Evolutionary conservation across 2,888 invertebrate genomes (phyloP), one percentile per base, ranked within the genome.

Genomic region (Drosophila picticornis): DNA sequence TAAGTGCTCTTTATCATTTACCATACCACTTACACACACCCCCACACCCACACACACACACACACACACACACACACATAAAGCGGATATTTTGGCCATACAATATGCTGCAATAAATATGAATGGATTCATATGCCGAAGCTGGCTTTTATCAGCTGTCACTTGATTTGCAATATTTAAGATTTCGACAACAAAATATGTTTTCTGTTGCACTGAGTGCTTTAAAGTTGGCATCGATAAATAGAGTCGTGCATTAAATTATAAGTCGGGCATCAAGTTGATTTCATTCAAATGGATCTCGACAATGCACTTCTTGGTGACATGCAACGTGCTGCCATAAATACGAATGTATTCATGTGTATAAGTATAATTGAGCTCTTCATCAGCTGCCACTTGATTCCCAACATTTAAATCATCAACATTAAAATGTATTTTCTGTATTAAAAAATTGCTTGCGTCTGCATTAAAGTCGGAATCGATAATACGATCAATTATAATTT

Each of bases 1-100:
- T 74, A 73, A 81, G 77, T 81, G 69, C 77, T 74, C 68, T 77
- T 77, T 77, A 77, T 74, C 81, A 81, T 77, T 75, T 72, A 69
- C 77, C 74, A 66, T 59, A 72, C 60, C 68, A 63, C 70, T 22
- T n/a, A 67, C 67, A 68, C 34, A 51, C 31, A 63, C 43, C 61
- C 29, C 38, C 59, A 46, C 65, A 66, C 29, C 53, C 27, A 71
- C 46, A 68, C 34, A 34, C 48, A 51, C 13, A 51, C 22, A 48
- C 36, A 43, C 58, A 50, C 38, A 55, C 40, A 56, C 29, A 52
- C 46, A 55, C 52, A 61, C 29, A 55, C 9, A 22, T 9, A 59
- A 22, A 74, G 46, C 46, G 22, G 25, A 60, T 66, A 40, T 57
- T 51, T 38, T 22, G 32, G 50, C 46, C 65, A 65, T 55, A 32